Percentiles rank a stretch among this genome's conserved stretches.
Evolutionary conservation across 2,888 invertebrate species (phyloP).

Genomic region (Frankliniella intonsa): DNA sequence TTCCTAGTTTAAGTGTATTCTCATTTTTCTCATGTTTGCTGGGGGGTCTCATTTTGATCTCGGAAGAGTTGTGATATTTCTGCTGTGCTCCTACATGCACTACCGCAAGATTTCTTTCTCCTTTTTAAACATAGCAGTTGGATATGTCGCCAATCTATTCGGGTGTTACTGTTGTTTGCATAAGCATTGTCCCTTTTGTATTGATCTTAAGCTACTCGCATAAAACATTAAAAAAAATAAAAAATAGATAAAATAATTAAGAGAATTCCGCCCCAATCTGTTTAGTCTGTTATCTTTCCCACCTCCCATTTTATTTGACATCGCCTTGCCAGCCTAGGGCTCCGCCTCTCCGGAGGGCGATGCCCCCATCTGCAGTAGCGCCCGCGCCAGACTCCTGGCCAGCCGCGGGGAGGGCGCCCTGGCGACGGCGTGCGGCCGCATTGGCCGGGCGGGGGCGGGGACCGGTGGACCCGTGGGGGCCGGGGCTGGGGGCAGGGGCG

Average conservation of each 20-base stretch:
- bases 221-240: background rate
- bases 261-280: background rate
- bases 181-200: background rate
- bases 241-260: background rate
- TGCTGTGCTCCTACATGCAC: background rate
- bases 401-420: background rate
- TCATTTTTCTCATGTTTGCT: background rate
- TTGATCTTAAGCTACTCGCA: background rate
- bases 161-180: background rate
- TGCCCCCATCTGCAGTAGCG: background rate
- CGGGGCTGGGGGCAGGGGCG: background rate
- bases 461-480: background rate
- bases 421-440: background rate
- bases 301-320: background rate
- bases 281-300: background rate
- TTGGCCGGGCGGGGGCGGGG: background rate
- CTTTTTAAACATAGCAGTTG: background rate
- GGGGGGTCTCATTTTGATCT: background rate
- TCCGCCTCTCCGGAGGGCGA: background rate
- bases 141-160: background rate
- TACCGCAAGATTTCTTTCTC: background rate
- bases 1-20: conserved; percentile 4
- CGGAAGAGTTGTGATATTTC: conserved; percentile 13
- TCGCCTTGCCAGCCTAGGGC: no score
- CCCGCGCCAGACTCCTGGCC: background rate